phyloP scores from a whole-genome alignment of 1,140 invertebrate genomes.

The Pseudomyrmex cubaensis region DNA sequence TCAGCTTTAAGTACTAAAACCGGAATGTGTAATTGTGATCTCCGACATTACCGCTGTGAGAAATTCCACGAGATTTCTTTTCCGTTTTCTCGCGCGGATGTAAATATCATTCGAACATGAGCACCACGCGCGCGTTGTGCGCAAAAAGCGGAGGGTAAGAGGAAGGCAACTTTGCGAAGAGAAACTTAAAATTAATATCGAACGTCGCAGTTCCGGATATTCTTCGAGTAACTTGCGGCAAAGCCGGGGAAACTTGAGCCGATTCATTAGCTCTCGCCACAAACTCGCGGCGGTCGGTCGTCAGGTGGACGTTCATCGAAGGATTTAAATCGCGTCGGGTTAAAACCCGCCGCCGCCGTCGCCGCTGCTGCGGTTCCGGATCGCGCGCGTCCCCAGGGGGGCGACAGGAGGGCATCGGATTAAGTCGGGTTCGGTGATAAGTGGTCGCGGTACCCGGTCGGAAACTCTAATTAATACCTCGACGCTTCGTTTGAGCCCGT shows the following conservation, averaged over 20 bases:
- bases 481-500: slow-evolving; percentile 84
- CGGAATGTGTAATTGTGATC: neutral
- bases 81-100: neutral
- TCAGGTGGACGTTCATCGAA: slow-evolving; percentile 68
- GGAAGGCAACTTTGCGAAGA: neutral
- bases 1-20: neutral
- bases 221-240: slow-evolving; percentile 6
- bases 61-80: neutral
- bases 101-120: neutral
- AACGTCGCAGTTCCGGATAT: neutral
- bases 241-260: slow-evolving; percentile 28
- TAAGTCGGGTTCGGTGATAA: slow-evolving; percentile 82
- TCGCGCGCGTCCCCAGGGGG: slow-evolving; percentile 39
- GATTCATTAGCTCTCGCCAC: slow-evolving; percentile 45
- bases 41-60: neutral
- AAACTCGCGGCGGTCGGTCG: slow-evolving; percentile 51
- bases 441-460: slow-evolving; percentile 82
- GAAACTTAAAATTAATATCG: slow-evolving; percentile 48
- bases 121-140: neutral
- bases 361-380: slow-evolving; percentile 25
- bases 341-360: slow-evolving; percentile 33
- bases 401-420: slow-evolving; percentile 62
- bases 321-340: slow-evolving; percentile 74
- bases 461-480: slow-evolving; percentile 86
- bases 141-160: neutral